Base-by-base conservation (phyloP, 2,888 invertebrate species). In the Panorpa germanica region DNA sequence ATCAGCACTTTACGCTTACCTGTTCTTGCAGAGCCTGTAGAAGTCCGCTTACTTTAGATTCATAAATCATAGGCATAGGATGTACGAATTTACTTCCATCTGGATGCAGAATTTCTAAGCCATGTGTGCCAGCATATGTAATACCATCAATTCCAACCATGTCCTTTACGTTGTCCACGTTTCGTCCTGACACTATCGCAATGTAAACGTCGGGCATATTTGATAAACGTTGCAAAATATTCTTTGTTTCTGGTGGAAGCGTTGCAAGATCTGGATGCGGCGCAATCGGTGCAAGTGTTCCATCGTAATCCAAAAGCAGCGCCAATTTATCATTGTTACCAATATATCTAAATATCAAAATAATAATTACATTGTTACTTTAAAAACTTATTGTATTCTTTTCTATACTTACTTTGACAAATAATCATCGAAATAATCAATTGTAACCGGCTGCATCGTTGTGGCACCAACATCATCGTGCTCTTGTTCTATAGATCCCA, bases 111-210 rank as follows among this genome's bases (percentile, higher is more conserved):
- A 86, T 85, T 57, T 86, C 85, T 35, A 86, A 50, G 2, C 85
- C 86, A 45, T 86, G 85, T 52, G 78, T 85, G 18, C 86, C 86
- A 1, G 86, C 86, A 47, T 86, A 86, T 0, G 86, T 86, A 34
- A 86, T 81, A 35, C 82, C 81, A 40, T 83, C 82, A 36, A 86
- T 85, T 10, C 83, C 85, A 27, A 86, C 86, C 85, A 85, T 86
- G 40, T 76, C 65, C 46, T 80, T 83, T 2, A 86, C 83, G 48
- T 85, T 85, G 41, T 81, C 72, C 3, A 85, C 85, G 45, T 78
- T 81, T 35, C 86, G 61, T 3, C 85, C 86, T 1, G 85, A 85
- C 28, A 86, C 70, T 41, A 86, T 74, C 14, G 85, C 80, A 39
- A 86, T 81, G 49, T 82, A 81, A 6, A 83, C 80, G 43, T 86